phyloP scores from a whole-genome alignment of 1,140 invertebrate genomes.

The Drosophila insularis region DNA sequence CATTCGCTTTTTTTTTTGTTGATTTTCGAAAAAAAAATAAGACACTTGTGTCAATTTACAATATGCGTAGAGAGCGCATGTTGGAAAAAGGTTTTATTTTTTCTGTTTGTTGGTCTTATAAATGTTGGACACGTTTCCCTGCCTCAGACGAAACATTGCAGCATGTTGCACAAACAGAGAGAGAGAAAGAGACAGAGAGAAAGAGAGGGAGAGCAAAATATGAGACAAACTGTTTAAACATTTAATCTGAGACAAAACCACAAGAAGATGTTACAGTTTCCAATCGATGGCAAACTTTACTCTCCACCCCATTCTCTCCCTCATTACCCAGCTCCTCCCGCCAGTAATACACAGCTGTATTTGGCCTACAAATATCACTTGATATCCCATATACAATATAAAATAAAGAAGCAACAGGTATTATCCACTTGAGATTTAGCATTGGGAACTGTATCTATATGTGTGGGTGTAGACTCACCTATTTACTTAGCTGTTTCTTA shows the following conservation, averaged over 20 bases:
- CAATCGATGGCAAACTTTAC: constrained; percentile 11
- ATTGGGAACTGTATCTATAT: constrained; percentile 34
- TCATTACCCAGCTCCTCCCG: neutral
- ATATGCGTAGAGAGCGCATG: constrained; percentile 48
- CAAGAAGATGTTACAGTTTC: constrained; percentile 64
- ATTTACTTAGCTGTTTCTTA: constrained; percentile 65
- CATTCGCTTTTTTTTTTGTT: constrained; percentile 21
- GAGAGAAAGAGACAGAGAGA: neutral
- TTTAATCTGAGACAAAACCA: constrained; percentile 64
- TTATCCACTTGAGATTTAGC: constrained; percentile 72
- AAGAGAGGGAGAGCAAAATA: constrained; percentile 38
- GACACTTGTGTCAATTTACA: constrained; percentile 78
- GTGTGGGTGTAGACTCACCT: neutral
- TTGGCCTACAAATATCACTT: constrained; percentile 63
- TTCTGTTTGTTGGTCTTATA: constrained; percentile 46
- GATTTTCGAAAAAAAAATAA: constrained; percentile 19
- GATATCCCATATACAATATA: neutral
- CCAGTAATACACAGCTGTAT: constrained; percentile 59
- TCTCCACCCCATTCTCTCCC: constrained; percentile 9
- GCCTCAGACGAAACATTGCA: constrained; percentile 33
- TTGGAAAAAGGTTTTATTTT: constrained; percentile 24
- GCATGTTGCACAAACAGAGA: constrained; percentile 17
- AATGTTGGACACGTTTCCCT: constrained; percentile 66
- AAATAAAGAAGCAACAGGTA: constrained; percentile 16
- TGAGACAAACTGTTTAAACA: constrained; percentile 74